Percentiles rank a stretch among this genome's conserved stretches.
These are phyloP conservation scores for Excalfactoria chinensis DNA, from an alignment of 2,113 vertebrate species.

Conservation along the genomic window DNA sequence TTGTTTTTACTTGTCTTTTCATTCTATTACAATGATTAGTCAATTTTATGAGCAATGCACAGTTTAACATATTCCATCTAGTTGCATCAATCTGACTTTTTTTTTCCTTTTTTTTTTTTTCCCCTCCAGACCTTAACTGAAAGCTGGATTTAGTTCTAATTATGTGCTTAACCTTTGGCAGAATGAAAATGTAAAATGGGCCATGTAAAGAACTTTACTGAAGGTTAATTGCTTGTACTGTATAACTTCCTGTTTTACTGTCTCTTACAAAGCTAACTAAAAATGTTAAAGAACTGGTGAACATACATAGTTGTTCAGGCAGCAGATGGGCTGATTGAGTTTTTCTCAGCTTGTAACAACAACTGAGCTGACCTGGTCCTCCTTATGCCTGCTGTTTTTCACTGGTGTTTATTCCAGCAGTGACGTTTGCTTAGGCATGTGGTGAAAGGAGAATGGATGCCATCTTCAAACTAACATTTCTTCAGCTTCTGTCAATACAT, in stretches of 20 bases:
- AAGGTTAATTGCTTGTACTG: neutral
- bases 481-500: neutral
- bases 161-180: constrained; percentile 31
- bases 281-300: neutral
- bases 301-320: neutral
- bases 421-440: neutral
- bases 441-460: neutral
- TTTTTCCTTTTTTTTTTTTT: neutral
- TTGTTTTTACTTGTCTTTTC: neutral
- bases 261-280: neutral
- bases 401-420: neutral
- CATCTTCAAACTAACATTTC: neutral
- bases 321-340: neutral
- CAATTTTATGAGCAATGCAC: neutral
- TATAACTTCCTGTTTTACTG: neutral
- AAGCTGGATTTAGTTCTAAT: neutral
- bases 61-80: neutral
- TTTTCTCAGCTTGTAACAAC: neutral
- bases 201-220: neutral
- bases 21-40: neutral
- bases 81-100: neutral
- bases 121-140: neutral
- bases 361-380: neutral
- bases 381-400: neutral
- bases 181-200: neutral